These are phyloP conservation scores for Numenius phaeopus DNA, from an alignment of 2,797 vertebrate species.

Conservation along the genomic window DNA sequence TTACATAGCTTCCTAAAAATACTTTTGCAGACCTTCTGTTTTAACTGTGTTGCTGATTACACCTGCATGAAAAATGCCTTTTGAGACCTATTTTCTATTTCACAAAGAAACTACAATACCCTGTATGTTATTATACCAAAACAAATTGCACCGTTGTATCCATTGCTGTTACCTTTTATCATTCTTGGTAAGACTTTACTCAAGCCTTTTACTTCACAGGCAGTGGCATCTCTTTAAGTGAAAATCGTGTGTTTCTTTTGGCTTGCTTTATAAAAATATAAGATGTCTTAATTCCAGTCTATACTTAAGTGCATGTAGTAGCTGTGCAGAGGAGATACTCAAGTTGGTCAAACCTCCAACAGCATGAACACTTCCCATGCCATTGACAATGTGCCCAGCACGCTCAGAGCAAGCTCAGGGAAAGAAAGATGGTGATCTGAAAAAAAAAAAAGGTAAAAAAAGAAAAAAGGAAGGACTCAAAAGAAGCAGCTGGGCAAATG, in stretches of 20 bases:
- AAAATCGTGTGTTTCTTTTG: neutral
- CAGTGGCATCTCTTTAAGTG: neutral
- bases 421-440: neutral
- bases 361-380: neutral
- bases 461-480: neutral
- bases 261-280: neutral
- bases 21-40: neutral
- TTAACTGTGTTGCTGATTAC: neutral
- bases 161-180: neutral
- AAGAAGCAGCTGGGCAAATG: neutral
- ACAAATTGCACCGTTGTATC: neutral
- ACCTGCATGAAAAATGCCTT: neutral
- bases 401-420: neutral
- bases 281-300: neutral
- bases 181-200: neutral
- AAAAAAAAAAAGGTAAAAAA: neutral
- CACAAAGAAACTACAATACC: neutral
- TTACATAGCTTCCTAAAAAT: neutral
- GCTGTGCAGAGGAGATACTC: neutral
- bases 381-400: neutral
- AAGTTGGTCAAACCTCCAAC: neutral
- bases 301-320: neutral
- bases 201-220: neutral
- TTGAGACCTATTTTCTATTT: neutral
- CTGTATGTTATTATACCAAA: neutral